Conservation (phyloP, 2,797 vertebrate species). For the Coluber constrictor region DNA sequence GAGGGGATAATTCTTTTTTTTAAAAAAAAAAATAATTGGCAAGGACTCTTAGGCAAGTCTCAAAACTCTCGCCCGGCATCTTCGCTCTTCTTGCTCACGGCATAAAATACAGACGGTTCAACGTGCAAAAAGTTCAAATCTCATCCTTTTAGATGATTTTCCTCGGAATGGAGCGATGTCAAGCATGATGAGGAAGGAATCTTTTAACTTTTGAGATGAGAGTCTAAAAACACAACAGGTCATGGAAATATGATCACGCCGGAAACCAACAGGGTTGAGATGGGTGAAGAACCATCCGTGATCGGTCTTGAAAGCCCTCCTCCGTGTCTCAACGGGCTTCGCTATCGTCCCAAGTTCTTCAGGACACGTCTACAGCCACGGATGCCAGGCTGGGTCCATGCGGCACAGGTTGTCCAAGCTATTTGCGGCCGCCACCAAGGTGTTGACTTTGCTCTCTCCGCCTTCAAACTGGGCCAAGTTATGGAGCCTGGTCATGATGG, state of each 20-base stretch:
- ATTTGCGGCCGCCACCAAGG: conserved; percentile 94
- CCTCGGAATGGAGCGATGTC: conserved; percentile 20
- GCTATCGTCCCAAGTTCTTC: not conserved
- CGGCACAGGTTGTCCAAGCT: conserved; percentile 97
- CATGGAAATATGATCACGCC: conserved; percentile 48
- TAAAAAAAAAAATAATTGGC: conserved; percentile 20
- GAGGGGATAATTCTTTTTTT: conserved; percentile 27
- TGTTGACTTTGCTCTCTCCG: conserved; percentile 98
- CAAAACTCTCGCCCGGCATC: not conserved
- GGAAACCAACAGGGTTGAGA: conserved; percentile 26
- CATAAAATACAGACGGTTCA: conserved; percentile 27
- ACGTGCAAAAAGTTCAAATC: conserved; percentile 23
- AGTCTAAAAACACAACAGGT: not conserved
- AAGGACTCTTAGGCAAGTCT: conserved; percentile 24
- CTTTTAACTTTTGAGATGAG: not conserved
- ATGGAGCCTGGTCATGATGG: conserved; percentile 95
- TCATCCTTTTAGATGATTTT: not conserved
- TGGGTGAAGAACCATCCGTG: not conserved
- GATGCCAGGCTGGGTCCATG: conserved; percentile 99
- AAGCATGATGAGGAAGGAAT: conserved; percentile 27
- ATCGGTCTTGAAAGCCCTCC: conserved; percentile 37
- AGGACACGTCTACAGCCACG: conserved; percentile 81
- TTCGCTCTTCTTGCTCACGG: conserved; percentile 2
- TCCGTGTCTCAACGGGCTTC: not conserved
- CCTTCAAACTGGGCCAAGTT: conserved; percentile 97